Base-by-base conservation (phyloP, 2,888 invertebrate species). In the Nebria brevicollis region DNA sequence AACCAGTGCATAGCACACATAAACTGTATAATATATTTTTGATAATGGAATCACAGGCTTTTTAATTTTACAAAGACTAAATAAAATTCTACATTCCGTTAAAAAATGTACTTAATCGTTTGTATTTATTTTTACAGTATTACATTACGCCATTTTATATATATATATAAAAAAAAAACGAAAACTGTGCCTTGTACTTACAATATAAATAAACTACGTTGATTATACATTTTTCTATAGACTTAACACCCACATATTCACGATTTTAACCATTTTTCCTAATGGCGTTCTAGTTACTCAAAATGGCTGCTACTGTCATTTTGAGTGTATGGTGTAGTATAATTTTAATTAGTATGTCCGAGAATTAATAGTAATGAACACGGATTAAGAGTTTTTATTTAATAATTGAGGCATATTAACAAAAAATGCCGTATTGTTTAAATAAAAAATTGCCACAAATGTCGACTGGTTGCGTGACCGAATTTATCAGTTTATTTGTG, bases 161-260 rank as follows among this genome's bases (percentile, higher is more conserved):
- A 20, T 20, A 20, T n/a, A n/a, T n/a, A n/a, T n/a, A 20, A 20
- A 20, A 20, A 20, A 20, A 20, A 54, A 54, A 54, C 4, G 8
- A 54, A 54, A 54, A 79, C 75, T 42, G 79, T 79, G 79, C 79
- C 79, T 79, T 79, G 79, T 79, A 79, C 79, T 79, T 79, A 34
- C 34, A 77, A 77, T 10, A 54, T 70, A 54, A 70, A 72, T 77
- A 54, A 54, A 54, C 2, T 13, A 54, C 54, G 43, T 77, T 77
- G 43, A 75, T 42, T 73, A 78, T 78, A 78, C 66, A 78, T 41
- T 74, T 54, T 10, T 26, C 66, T 15, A 64, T 77, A 70, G 20
- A 20, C 20, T 20, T 1, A 20, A 20, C 20, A 20, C 20, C 20
- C 20, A 20, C 20, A 20, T 20, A 20, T 20, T 20, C 20, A 20